Evolutionary conservation across 2,888 invertebrate species (phyloP).

Genomic region (Ferrisia virgata): DNA sequence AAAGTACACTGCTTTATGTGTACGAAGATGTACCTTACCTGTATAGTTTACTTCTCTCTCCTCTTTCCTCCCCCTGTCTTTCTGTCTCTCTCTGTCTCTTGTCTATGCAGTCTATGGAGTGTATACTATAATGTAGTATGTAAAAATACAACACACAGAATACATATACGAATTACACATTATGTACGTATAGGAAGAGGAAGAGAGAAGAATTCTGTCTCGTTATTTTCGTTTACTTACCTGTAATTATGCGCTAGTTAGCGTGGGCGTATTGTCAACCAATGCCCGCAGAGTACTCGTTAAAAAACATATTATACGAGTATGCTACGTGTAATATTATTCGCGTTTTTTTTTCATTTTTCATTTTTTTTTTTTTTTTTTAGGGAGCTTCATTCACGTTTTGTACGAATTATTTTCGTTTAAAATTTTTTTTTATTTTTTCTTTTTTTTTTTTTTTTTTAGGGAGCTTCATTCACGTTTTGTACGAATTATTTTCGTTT

Average conservation of each 20-base stretch:
- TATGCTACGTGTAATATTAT: neutral
- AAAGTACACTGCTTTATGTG: neutral
- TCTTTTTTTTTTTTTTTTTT: neutral
- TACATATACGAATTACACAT: too few species aligned
- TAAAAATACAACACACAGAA: too few species aligned
- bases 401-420: neutral
- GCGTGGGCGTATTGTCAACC: constrained; percentile 42
- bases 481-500: neutral
- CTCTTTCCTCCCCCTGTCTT: too few species aligned
- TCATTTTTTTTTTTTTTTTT: neutral
- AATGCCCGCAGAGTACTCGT: constrained; percentile 1
- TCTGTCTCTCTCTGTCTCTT: too few species aligned
- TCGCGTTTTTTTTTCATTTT: neutral
- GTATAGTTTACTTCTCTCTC: too few species aligned
- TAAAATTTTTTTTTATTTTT: too few species aligned
- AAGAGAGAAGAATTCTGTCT: neutral
- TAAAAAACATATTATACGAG: neutral
- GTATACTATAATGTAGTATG: too few species aligned
- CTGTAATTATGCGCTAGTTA: constrained; percentile 37
- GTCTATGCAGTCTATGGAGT: too few species aligned
- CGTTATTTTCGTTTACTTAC: constrained; percentile 34
- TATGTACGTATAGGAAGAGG: too few species aligned
- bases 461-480: constrained; percentile 2
- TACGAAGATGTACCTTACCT: neutral
- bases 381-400: neutral